Base-by-base conservation (phyloP, 2,113 vertebrate species). In the Monarcha castaneiventris region DNA sequence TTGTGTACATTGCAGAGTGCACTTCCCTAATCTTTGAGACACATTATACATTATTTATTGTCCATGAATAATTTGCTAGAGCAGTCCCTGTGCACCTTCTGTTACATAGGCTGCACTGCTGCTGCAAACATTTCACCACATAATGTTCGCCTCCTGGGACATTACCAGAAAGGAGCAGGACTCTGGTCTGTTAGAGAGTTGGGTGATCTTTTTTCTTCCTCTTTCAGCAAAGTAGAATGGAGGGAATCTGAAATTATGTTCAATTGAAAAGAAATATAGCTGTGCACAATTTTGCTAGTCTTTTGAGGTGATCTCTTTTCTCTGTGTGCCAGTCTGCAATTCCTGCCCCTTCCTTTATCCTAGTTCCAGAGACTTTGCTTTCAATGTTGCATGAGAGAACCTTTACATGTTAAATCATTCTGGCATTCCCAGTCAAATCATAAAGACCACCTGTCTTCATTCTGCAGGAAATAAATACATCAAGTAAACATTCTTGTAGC, bases 31-130 rank as follows among this genome's bases (percentile, higher is more conserved):
- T 88, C 73, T 84, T 58, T 83, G 73, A 95, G 92, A 94, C 75
- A 95, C 22, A 43, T 61, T 82, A 27, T 94, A n/a, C 52, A 95
- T 96, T 94, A 96, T 97, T 97, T 96, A 97, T 96, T 82, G 49
- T 23, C 79, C 72, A 84, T 92, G 49, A 93, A 90, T 93, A 90
- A 94, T 96, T 96, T 91, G 73, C 72, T 87, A 56, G n/a, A 74
- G 84, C 56, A 64, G 51, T 87, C 83, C 52, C 89, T 62, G 13
- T 43, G 66, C n/a, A 84, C 81, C 67, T 87, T 81, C 66, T 67
- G 55, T 49, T 91, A 22, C 56, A 94, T 7, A 73, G 82, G 56
- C 73, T 84, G 54, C 58, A 19, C 67, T 26, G 49, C 20, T 86
- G 59, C 72, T 1, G 41, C 68, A 88, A 84, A 48, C 80, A 78